Evolutionary conservation across 2,888 invertebrate genomes (phyloP).

Genomic region (Parasteatoda lunata): DNA sequence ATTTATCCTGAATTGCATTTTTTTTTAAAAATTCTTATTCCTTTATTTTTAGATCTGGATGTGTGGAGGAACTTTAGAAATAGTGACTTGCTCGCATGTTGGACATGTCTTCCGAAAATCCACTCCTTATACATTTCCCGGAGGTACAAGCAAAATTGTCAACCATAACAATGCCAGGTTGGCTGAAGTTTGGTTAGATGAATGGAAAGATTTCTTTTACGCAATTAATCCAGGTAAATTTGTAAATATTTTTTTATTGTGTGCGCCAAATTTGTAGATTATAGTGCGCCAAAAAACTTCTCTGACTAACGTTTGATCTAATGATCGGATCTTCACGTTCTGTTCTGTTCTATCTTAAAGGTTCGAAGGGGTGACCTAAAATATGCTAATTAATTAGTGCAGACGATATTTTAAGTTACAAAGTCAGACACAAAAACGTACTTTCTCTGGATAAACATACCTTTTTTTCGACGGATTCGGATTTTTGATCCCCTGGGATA

Average conservation of each 20-base stretch:
- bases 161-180: conserved; percentile 93
- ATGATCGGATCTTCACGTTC: not conserved
- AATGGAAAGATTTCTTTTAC: conserved; percentile 94
- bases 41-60: conserved; percentile 82
- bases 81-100: conserved; percentile 93
- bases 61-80: conserved; percentile 92
- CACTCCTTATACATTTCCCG: conserved; percentile 94
- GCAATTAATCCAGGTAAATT: conserved; percentile 82
- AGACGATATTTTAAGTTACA: too few relatives aligned
- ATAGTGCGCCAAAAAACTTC: not conserved
- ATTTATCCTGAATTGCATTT: too few relatives aligned
- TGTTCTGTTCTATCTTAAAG: not conserved
- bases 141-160: conserved; percentile 89
- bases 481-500: too few relatives aligned
- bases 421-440: too few relatives aligned
- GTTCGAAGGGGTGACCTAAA: not conserved
- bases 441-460: too few relatives aligned
- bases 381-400: too few relatives aligned
- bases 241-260: not conserved
- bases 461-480: too few relatives aligned
- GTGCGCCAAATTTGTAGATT: not conserved
- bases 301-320: not conserved
- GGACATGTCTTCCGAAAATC: conserved; percentile 94
- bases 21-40: too few relatives aligned
- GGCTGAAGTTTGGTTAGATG: conserved; percentile 98